Percentiles rank a stretch among this genome's conserved stretches.
Evolutionary conservation across 2,797 vertebrate genomes (phyloP).

Genomic region (Heliangelus exortis): DNA sequence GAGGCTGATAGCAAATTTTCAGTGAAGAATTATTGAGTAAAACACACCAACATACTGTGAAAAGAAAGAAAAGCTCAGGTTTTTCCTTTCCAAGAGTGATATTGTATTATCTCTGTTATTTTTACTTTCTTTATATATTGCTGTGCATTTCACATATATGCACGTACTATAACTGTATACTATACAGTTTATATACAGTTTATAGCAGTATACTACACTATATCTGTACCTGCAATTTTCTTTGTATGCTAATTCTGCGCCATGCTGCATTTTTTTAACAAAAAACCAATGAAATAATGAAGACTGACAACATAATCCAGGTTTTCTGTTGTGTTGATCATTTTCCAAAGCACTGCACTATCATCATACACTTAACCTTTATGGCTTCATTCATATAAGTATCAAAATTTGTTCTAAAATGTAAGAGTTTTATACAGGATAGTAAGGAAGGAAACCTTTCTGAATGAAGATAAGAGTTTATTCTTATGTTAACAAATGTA

Average conservation of each 20-base stretch:
- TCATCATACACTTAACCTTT: neutral
- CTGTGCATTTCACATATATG: neutral
- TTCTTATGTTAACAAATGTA: slow-evolving; percentile 29
- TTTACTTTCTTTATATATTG: neutral
- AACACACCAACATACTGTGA: neutral
- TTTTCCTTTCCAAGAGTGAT: neutral
- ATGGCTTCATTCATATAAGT: slow-evolving; percentile 47
- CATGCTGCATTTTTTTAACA: neutral
- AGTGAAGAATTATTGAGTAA: neutral
- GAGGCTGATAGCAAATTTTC: neutral
- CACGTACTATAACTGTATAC: neutral
- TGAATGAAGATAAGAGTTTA: slow-evolving; percentile 36
- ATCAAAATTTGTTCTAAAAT: slow-evolving; percentile 51
- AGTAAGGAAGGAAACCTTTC: slow-evolving; percentile 36
- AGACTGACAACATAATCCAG: slow-evolving; percentile 1
- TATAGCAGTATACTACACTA: neutral
- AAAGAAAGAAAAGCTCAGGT: neutral
- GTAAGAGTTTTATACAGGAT: neutral
- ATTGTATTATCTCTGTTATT: neutral
- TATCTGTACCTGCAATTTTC: neutral
- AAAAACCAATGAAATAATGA: neutral
- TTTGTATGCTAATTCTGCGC: neutral
- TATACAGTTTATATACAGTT: no score
- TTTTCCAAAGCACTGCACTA: slow-evolving; percentile 10
- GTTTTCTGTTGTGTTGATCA: slow-evolving; percentile 25